These are phyloP conservation scores for Agonopterix arenella DNA, from an alignment of 2,888 invertebrate species.

Conservation along the genomic window DNA sequence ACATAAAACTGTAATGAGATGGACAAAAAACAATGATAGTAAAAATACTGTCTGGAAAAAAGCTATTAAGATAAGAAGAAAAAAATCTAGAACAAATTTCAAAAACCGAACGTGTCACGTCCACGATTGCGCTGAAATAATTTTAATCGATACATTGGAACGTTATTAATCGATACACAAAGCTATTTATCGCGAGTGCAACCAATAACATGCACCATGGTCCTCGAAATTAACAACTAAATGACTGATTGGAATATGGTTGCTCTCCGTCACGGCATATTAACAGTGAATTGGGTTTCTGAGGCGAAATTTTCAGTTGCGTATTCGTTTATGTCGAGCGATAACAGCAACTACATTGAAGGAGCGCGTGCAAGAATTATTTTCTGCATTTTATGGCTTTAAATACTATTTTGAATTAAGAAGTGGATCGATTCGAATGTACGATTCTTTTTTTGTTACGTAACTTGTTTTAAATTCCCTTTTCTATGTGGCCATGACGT, in stretches of 20 bases:
- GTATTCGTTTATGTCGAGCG: slow-evolving; percentile 43
- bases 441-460: not conserved
- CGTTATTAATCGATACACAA: slow-evolving; percentile 25
- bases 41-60: no score
- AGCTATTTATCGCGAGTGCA: slow-evolving; percentile 31
- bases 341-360: slow-evolving; percentile 52
- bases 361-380: not conserved
- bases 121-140: slow-evolving; percentile 12
- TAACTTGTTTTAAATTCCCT: no score
- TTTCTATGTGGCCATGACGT: no score
- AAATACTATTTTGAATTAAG: not conserved
- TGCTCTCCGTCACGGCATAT: slow-evolving; percentile 65
- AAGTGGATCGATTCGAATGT: not conserved
- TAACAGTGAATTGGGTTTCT: slow-evolving; percentile 73
- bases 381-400: not conserved
- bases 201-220: slow-evolving; percentile 72
- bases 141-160: slow-evolving; percentile 21
- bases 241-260: slow-evolving; percentile 69
- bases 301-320: slow-evolving; percentile 53
- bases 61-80: not conserved
- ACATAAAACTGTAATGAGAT: not conserved
- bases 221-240: slow-evolving; percentile 72
- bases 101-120: not conserved
- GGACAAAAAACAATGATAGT: no score
- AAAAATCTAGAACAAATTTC: not conserved